phyloP scores from a whole-genome alignment of 1,140 invertebrate species.

The Calephelis nemesis region DNA sequence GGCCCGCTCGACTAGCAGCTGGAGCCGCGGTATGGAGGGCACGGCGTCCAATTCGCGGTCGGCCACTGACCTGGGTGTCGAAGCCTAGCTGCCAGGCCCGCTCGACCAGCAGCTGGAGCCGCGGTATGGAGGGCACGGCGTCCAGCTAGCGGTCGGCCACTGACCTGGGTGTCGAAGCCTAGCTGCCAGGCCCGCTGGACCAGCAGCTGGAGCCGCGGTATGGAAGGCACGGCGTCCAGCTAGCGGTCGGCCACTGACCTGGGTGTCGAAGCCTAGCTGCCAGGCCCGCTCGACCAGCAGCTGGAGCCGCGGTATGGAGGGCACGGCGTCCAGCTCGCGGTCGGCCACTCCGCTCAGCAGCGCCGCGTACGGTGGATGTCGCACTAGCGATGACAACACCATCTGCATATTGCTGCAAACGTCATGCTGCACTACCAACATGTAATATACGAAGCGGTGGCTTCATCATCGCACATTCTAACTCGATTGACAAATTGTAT shows the following conservation, averaged over 20 bases:
- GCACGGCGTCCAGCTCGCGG: conserved; percentile 74
- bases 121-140: conserved; percentile 87
- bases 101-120: too few relatives aligned
- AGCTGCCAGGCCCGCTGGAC: conserved; percentile 93
- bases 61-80: too few relatives aligned
- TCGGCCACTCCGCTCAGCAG: conserved; percentile 71
- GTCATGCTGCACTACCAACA: background rate
- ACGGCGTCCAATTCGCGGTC: too few relatives aligned
- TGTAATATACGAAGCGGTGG: too few relatives aligned
- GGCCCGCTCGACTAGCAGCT: too few relatives aligned
- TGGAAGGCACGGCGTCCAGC: conserved; percentile 84
- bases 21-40: too few relatives aligned
- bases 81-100: too few relatives aligned
- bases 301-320: conserved; percentile 91
- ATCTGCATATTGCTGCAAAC: conserved; percentile 90
- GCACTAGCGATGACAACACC: conserved; percentile 90
- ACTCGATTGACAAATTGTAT: too few relatives aligned
- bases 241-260: conserved; percentile 79
- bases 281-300: conserved; percentile 92
- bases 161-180: conserved; percentile 90
- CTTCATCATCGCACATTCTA: background rate
- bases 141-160: conserved; percentile 36
- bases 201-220: conserved; percentile 89
- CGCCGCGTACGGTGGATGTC: conserved; percentile 86
- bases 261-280: conserved; percentile 92